A percentile compares a stretch with the other conserved stretches of the same genome.
phyloP scores from a whole-genome alignment of 2,888 invertebrate species.

The Campoletis raptor region DNA sequence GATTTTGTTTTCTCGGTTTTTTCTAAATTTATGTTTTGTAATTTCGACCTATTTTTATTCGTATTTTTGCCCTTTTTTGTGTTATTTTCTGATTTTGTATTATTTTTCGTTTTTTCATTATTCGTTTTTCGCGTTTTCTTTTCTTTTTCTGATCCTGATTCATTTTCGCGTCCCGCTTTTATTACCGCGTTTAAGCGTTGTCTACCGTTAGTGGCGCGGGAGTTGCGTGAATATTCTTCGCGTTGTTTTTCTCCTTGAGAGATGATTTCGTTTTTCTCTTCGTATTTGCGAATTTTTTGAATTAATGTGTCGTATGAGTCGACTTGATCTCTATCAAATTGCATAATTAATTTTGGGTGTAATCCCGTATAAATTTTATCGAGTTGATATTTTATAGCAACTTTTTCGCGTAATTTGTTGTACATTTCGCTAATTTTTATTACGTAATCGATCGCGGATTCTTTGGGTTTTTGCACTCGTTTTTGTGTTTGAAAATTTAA shows the following conservation, averaged over 20 bases:
- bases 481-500: conserved; percentile 18
- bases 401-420: conserved; percentile 2
- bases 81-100: no score
- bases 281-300: no score
- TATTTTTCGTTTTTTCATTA: not conserved
- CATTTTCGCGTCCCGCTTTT: not conserved
- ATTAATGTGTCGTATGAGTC: conserved; percentile 2
- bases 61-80: no score
- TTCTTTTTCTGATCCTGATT: not conserved
- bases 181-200: not conserved
- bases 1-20: not conserved
- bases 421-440: conserved; percentile 28
- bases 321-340: conserved; percentile 7
- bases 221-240: not conserved
- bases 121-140: not conserved
- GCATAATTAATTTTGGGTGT: not conserved
- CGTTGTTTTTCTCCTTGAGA: conserved; percentile 8
- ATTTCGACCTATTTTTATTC: not conserved
- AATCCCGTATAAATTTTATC: conserved; percentile 5
- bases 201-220: not conserved
- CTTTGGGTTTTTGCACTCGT: conserved; percentile 17
- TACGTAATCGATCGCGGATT: conserved; percentile 9
- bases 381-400: not conserved
- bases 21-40: not conserved
- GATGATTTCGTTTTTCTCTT: conserved; percentile 23